Percentiles rank a stretch among this genome's conserved stretches.
Conservation (phyloP, 2,888 invertebrate genomes). For the Maniola hyperantus region DNA sequence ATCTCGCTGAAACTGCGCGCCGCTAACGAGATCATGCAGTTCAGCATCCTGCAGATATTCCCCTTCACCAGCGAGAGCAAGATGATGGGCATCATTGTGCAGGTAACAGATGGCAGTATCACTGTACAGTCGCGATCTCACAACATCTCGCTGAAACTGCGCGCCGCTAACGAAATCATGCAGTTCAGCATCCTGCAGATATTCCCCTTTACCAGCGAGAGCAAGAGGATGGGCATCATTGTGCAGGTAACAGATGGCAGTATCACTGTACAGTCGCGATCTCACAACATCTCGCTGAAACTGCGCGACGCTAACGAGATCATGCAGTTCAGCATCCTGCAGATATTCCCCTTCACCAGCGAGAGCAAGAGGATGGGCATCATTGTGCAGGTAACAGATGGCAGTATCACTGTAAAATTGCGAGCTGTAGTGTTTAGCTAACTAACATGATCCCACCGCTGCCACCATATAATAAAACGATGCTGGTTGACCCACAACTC, state of each 20-base stretch:
- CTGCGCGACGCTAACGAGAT: constrained; percentile 84
- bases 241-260: constrained; percentile 85
- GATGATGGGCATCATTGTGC: constrained; percentile 96
- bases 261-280: constrained; percentile 84
- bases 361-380: constrained; percentile 97
- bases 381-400: constrained; percentile 86
- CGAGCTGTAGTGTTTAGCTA: too few relatives aligned
- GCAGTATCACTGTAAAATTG: too few relatives aligned
- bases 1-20: constrained; percentile 86
- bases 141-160: constrained; percentile 86
- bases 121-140: constrained; percentile 84
- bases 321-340: constrained; percentile 87
- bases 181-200: constrained; percentile 88
- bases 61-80: constrained; percentile 96
- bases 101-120: constrained; percentile 84
- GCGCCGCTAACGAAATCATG: constrained; percentile 83
- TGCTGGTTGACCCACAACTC: too few relatives aligned
- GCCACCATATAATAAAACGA: too few relatives aligned
- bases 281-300: constrained; percentile 85
- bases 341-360: constrained; percentile 94
- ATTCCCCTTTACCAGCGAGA: constrained; percentile 95
- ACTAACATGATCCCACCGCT: too few relatives aligned
- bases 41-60: constrained; percentile 89
- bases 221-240: constrained; percentile 96
- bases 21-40: constrained; percentile 84